Percentiles rank a stretch among this genome's conserved stretches.
phyloP scores from a whole-genome alignment of 1,140 invertebrate genomes.

The Drosophila hydei region DNA sequence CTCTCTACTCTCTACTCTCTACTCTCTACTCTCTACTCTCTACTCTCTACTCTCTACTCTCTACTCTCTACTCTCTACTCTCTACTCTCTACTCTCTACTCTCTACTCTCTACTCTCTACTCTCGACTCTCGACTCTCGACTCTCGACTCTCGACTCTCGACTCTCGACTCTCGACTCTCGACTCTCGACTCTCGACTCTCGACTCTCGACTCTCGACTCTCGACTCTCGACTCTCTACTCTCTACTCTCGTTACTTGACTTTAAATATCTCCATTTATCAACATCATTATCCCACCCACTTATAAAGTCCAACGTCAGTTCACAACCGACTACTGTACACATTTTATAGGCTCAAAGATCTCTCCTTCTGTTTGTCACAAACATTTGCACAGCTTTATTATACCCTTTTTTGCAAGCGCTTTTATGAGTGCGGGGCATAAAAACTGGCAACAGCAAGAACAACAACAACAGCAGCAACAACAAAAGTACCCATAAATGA shows the following conservation, averaged over 20 bases:
- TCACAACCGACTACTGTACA: not conserved
- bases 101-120: too few relatives aligned
- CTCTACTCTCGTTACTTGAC: not conserved
- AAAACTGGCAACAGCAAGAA: conserved; percentile 12
- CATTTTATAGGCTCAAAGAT: conserved; percentile 7
- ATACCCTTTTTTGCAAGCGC: conserved; percentile 2
- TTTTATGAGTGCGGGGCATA: conserved; percentile 39
- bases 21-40: too few relatives aligned
- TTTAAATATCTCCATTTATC: not conserved
- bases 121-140: too few relatives aligned
- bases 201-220: too few relatives aligned
- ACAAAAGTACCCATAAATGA: conserved; percentile 59
- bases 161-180: too few relatives aligned
- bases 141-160: too few relatives aligned
- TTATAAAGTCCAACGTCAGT: not conserved
- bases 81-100: too few relatives aligned
- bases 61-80: too few relatives aligned
- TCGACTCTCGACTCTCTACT: not conserved
- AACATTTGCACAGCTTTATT: conserved; percentile 30
- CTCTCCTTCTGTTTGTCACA: conserved; percentile 12
- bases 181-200: too few relatives aligned
- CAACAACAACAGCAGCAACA: not conserved
- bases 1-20: too few relatives aligned
- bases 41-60: too few relatives aligned
- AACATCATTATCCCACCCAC: not conserved